These are phyloP conservation scores for Panulirus ornatus DNA, from an alignment of 1,140 invertebrate genomes.

Conservation along the genomic window DNA sequence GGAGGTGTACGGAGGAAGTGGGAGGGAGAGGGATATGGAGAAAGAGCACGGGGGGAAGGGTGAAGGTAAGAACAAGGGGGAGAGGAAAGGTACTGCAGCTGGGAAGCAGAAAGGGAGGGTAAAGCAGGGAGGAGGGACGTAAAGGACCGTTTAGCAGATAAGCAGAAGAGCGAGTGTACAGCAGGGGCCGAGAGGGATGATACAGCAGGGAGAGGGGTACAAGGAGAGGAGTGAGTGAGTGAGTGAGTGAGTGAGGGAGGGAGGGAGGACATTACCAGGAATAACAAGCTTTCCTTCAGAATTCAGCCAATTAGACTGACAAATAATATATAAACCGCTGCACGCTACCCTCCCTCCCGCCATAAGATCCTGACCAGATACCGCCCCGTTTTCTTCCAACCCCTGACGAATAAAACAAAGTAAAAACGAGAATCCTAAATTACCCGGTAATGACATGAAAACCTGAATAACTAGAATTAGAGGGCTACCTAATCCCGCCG, in stretches of 20 bases:
- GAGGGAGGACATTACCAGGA: background rate
- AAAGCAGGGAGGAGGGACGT: background rate
- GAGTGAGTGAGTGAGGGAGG: background rate
- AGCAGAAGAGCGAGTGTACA: background rate
- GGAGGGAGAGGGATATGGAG: background rate
- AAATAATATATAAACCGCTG: background rate
- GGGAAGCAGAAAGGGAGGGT: background rate
- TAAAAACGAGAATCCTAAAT: background rate
- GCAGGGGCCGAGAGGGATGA: background rate
- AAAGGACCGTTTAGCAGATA: background rate
- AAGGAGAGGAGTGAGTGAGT: background rate
- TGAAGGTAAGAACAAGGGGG: background rate
- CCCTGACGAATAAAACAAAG: background rate
- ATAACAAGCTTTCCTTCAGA: background rate
- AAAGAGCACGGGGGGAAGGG: background rate
- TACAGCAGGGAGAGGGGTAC: background rate
- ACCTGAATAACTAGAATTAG: background rate
- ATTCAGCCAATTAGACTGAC: background rate
- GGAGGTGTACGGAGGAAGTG: background rate
- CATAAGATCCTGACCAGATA: background rate
- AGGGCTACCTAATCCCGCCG: background rate
- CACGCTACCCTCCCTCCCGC: background rate
- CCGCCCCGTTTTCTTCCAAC: background rate
- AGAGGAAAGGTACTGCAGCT: background rate
- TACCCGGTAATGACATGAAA: background rate